These are phyloP conservation scores for Pollenia angustigena DNA, from an alignment of 2,888 invertebrate species.

Conservation along the genomic window DNA sequence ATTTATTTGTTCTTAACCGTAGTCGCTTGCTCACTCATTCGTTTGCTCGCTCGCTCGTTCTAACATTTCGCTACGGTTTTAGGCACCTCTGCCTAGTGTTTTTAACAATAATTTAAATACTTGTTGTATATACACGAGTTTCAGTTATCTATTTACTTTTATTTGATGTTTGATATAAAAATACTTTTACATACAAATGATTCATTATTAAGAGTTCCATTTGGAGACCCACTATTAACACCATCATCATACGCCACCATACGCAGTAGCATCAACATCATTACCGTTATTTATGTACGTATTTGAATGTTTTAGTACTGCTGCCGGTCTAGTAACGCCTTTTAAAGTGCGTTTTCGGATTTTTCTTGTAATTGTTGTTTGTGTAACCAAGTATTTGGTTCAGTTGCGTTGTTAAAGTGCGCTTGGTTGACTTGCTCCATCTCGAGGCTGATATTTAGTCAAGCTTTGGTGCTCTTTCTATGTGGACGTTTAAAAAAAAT, in stretches of 20 bases:
- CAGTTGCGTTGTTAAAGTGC: conserved; percentile 66
- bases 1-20: conserved; percentile 42
- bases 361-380: conserved; percentile 32
- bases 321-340: conserved; percentile 68
- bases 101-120: not conserved
- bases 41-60: conserved; percentile 52
- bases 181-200: conserved; percentile 46
- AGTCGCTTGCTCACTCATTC: conserved; percentile 46
- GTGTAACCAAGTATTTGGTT: conserved; percentile 60
- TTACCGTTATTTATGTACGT: conserved; percentile 36
- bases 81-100: conserved; percentile 66
- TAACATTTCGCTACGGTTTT: conserved; percentile 44
- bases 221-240: conserved; percentile 50
- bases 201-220: conserved; percentile 57
- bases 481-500: conserved; percentile 79
- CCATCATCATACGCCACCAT: conserved; percentile 29
- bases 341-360: conserved; percentile 54
- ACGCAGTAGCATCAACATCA: conserved; percentile 12
- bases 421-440: conserved; percentile 42
- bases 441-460: conserved; percentile 76
- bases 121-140: conserved; percentile 24
- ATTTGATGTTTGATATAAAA: not conserved
- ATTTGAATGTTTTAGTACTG: conserved; percentile 35
- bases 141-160: conserved; percentile 37
- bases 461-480: conserved; percentile 83